These are phyloP conservation scores for Apostichopus californicus DNA, from an alignment of 35 echinoderm and acorn worm species.

Conservation along the genomic window DNA sequence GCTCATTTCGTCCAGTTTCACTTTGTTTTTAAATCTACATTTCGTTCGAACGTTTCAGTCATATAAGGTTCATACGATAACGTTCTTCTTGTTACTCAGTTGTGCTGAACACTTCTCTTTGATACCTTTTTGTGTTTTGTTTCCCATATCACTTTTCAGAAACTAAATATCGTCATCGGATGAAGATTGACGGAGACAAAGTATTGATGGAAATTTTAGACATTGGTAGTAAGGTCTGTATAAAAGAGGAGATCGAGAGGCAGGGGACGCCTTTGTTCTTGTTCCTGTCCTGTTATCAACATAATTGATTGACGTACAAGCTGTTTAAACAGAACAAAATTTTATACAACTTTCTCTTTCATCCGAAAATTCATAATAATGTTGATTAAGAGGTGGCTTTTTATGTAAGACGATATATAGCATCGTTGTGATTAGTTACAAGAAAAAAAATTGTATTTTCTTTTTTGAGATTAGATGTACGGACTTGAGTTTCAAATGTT, in stretches of 20 bases:
- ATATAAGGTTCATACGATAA: too few relatives aligned
- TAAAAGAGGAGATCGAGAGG: not conserved
- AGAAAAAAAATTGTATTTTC: too few relatives aligned
- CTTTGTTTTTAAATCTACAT: too few relatives aligned
- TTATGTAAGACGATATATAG: too few relatives aligned
- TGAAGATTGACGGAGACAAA: slow-evolving; percentile 89
- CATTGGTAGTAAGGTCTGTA: slow-evolving; percentile 69
- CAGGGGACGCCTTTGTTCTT: not conserved
- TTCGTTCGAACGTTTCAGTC: too few relatives aligned
- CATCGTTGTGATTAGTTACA: too few relatives aligned
- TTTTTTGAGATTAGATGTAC: too few relatives aligned
- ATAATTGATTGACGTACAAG: not conserved
- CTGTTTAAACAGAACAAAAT: not conserved
- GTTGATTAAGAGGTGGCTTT: too few relatives aligned
- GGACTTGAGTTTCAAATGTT: too few relatives aligned
- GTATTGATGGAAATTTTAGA: slow-evolving; percentile 93
- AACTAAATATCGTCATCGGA: slow-evolving; percentile 80
- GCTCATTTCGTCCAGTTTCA: too few relatives aligned
- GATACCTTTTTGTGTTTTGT: not conserved
- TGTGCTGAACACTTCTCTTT: not conserved
- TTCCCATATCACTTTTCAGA: slow-evolving; percentile 61
- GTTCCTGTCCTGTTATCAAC: too few relatives aligned
- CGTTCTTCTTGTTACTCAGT: not conserved
- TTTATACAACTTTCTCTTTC: not conserved
- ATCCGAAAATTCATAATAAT: too few relatives aligned